These are phyloP conservation scores for Gavialis gangeticus DNA, from an alignment of 2,113 vertebrate genomes.

Conservation along the genomic window DNA sequence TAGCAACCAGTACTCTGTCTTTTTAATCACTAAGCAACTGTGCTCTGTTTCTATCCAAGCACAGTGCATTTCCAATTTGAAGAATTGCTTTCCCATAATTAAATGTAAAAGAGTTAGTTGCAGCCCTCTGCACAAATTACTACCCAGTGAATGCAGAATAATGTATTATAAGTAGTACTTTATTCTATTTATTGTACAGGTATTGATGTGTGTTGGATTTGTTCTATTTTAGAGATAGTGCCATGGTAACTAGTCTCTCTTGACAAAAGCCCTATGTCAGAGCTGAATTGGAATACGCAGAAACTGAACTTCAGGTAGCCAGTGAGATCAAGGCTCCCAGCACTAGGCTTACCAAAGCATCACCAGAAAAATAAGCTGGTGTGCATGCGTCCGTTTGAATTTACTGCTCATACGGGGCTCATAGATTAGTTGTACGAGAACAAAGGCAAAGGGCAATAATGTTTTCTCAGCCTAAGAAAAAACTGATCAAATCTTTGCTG, in stretches of 20 bases:
- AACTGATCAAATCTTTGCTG: not conserved
- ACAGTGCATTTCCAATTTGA: constrained; percentile 65
- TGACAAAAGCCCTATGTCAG: constrained; percentile 77
- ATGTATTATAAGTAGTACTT: constrained; percentile 71
- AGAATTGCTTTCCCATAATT: constrained; percentile 73
- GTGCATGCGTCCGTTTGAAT: rapidly evolving
- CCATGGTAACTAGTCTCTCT: constrained; percentile 76
- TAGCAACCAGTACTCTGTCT: constrained; percentile 1
- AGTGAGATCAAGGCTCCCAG: constrained; percentile 38
- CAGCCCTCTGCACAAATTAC: constrained; percentile 73
- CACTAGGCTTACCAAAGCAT: not conserved
- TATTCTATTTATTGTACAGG: constrained; percentile 78
- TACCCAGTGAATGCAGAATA: constrained; percentile 68
- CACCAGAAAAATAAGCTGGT: constrained; percentile 27
- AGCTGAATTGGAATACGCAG: constrained; percentile 70
- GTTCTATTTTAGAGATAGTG: constrained; percentile 78
- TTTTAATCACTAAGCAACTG: constrained; percentile 41
- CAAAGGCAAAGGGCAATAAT: rapidly evolving
- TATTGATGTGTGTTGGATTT: constrained; percentile 78
- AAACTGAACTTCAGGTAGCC: constrained; percentile 56
- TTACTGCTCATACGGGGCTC: rapidly evolving
- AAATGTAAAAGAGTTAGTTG: constrained; percentile 72
- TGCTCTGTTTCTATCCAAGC: constrained; percentile 47
- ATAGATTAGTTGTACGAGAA: rapidly evolving
- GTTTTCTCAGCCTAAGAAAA: not conserved